Evolutionary conservation across 2,113 vertebrate species (phyloP), one percentile per base, ranked within the genome.

Genomic region (Rhipidura dahli): DNA sequence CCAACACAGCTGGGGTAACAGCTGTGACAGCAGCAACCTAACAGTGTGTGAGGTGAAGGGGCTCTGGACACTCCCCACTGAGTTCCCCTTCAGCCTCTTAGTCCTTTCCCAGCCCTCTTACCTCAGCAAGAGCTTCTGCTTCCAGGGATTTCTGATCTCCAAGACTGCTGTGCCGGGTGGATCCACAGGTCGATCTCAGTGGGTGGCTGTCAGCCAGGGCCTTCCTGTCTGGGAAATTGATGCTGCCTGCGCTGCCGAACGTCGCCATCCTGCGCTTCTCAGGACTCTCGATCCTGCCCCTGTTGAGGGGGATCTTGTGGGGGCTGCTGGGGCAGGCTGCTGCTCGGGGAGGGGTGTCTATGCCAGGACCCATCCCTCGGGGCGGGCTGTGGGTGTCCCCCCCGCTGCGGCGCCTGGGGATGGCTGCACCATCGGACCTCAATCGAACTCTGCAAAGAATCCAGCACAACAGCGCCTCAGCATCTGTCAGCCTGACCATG

Each of bases 101-200:
- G 18, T 40, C 75, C 57, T 66, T 73, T 73, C 53, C 22, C 61
- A 31, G 39, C 79, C 89, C 73, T 97, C 97, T 96, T 97, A 98
- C 99, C 99, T 99, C 99, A 89, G 99, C 99, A 66, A 99, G 97
- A 54, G 99, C 99, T 96, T 99, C 99, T 15, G 99, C 98, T 96
- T 99, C 99, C 97, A 99, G 97, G 56, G 99, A 98, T 95, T 99
- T 99, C 98, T 99, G 99, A 98, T 99, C 99, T 47, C 99, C 99
- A 2, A 99, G 98, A 97, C 99, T 99, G 98, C 99, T 99, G 98
- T 99, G 99, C 31, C 99, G 98, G 19, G 99, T 99, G 87, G 99
- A 98, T n/a, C 99, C 98, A 22, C 98, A 98, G 37, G 98, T 97
- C 0, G 99, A 98, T 90, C 99, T 98, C 97, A 99, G 97, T 0